Evolutionary conservation across 2,797 vertebrate genomes (phyloP), one percentile per base, ranked within the genome.

Genomic region (Podarcis siculus): DNA sequence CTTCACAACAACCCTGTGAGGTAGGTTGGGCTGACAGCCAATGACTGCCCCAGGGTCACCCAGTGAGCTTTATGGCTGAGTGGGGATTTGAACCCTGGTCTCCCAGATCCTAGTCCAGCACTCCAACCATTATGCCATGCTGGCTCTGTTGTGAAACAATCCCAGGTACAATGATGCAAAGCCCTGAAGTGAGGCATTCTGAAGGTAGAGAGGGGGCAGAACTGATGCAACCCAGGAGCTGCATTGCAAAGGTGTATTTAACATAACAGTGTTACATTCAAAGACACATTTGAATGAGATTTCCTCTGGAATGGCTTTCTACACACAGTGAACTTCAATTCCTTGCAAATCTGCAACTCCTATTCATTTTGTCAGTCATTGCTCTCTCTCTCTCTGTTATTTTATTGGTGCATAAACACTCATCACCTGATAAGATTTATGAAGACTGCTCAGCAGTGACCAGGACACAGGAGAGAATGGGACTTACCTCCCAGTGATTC

Each of bases 371-470:
- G 84, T 81, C 35, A 0, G 87, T 94, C 91, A 88, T 83, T 86
- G 89, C 89, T 89, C 90, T 89, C 90, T 91, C 49, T 55, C 49
- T 49, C 45, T 49, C 45, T 55, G 75, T 92, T 95, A 91, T 93
- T 94, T 95, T 90, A 91, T 90, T 95, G 93, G 86, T 92, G 87
- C 82, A 88, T 91, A 92, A 94, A 92, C 89, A 94, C 75, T 83
- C 92, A 89, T 93, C 72, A 90, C 88, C 84, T 82, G 88, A 81
- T 94, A 95, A 94, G 92, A 95, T 95, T 95, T 92, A 93, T 91
- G 95, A 77, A 89, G 92, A 95, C 92, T 86, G 71, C 72, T 89
- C 86, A 92, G 73, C 87, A 86, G 86, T 82, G 88, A 76, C 58
- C 87, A 87, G 82, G 93, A 85, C 61, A 89, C 78, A 83, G 87